phyloP scores from a whole-genome alignment of 2,113 vertebrate species.

The Paradoxurus hermaphroditus region DNA sequence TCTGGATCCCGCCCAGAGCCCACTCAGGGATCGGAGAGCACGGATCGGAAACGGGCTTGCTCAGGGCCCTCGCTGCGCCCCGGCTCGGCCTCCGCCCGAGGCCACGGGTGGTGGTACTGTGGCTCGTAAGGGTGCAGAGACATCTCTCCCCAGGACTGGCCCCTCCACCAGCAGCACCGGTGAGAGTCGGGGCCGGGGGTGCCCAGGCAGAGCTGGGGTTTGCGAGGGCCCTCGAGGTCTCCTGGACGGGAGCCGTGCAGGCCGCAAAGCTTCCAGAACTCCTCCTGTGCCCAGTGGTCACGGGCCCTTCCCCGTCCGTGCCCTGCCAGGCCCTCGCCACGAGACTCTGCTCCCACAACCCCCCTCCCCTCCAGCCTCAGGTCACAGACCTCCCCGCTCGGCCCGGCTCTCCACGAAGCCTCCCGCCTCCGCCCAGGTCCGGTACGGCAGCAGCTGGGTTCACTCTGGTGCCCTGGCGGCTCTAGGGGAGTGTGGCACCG shows the following conservation, averaged over 20 bases:
- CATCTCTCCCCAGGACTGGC: background rate
- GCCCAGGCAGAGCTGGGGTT: background rate
- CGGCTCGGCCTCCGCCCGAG: background rate
- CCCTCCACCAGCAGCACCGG: background rate
- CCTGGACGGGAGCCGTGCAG: background rate
- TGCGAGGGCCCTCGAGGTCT: background rate
- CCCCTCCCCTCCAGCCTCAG: background rate
- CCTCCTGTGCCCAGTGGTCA: background rate
- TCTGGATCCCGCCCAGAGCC: no score
- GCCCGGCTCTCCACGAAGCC: background rate
- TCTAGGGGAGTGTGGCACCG: rapidly evolving
- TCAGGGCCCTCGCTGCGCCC: rapidly evolving
- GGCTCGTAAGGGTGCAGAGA: background rate
- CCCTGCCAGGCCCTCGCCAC: background rate
- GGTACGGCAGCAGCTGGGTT: rapidly evolving
- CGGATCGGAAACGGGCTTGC: background rate
- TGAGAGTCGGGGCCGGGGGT: background rate
- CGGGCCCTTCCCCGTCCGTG: background rate
- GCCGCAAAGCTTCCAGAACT: background rate
- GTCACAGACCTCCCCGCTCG: background rate
- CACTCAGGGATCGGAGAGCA: rapidly evolving
- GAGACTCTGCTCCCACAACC: background rate
- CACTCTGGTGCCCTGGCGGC: background rate
- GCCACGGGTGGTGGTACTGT: no score
- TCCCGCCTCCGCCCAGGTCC: background rate